These are phyloP conservation scores for Nemotelus pantherinus DNA, from an alignment of 2,888 invertebrate species.

Conservation along the genomic window DNA sequence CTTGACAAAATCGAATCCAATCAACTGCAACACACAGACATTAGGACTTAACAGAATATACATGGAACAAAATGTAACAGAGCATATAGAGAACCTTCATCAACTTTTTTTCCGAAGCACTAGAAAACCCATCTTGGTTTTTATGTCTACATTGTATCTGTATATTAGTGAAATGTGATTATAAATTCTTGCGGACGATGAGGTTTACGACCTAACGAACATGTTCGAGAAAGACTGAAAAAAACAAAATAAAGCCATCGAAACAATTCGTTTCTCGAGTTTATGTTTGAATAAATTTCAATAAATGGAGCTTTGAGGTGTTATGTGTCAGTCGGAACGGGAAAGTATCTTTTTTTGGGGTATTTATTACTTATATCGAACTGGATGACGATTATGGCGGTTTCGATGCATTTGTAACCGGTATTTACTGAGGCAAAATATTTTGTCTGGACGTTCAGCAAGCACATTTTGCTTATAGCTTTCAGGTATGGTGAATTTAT, in stretches of 20 bases:
- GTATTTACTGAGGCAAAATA: too few species aligned
- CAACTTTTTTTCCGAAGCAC: too few species aligned
- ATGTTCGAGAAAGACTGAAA: neutral
- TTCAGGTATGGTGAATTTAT: too few species aligned
- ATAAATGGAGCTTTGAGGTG: neutral
- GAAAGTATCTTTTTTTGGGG: neutral
- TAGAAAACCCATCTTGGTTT: too few species aligned
- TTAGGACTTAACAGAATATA: too few species aligned
- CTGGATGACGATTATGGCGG: neutral
- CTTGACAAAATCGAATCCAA: too few species aligned
- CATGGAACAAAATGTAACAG: too few species aligned
- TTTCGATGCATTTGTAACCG: too few species aligned
- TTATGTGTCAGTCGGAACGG: neutral
- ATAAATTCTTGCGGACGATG: neutral
- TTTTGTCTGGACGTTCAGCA: too few species aligned
- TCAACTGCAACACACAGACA: too few species aligned
- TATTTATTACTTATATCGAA: neutral
- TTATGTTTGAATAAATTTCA: slow-evolving; percentile 18
- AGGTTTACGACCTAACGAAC: slow-evolving; percentile 14
- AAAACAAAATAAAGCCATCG: slow-evolving; percentile 3
- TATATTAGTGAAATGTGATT: neutral
- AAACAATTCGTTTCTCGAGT: neutral
- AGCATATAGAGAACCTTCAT: too few species aligned
- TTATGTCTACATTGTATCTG: neutral
- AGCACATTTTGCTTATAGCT: too few species aligned